A percentile compares a stretch with the other conserved stretches of the same genome.
Conservation (phyloP, 2,797 vertebrate genomes). For the Coregonus ussuriensis region DNA sequence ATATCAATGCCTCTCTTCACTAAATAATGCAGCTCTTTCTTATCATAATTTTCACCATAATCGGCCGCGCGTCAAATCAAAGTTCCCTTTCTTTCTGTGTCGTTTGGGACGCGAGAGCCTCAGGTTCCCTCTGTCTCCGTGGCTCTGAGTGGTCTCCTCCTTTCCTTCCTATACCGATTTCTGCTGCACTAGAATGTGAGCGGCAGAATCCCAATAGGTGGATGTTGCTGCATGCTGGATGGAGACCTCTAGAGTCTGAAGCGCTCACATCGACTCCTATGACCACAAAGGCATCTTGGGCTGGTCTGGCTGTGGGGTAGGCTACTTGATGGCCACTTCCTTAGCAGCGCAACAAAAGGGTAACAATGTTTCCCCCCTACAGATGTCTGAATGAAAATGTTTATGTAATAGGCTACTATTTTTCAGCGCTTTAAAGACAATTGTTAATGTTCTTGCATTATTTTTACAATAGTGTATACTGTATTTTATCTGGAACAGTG, state of each 20-base stretch:
- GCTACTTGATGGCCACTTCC: neutral
- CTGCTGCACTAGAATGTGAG: conserved; percentile 56
- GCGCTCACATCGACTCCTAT: conserved; percentile 48
- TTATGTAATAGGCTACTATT: neutral
- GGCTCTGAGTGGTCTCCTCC: conserved; percentile 45
- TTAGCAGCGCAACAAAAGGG: neutral
- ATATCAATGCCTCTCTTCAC: conserved; percentile 56
- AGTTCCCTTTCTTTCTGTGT: conserved; percentile 69
- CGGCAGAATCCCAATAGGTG: conserved; percentile 57
- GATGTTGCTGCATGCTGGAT: conserved; percentile 76
- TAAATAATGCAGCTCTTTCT: conserved; percentile 50
- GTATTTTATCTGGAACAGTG: neutral
- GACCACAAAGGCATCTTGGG: conserved; percentile 7
- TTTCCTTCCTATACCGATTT: conserved; percentile 38
- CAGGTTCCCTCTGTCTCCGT: conserved; percentile 70
- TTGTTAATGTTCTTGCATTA: neutral
- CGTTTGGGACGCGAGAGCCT: conserved; percentile 74
- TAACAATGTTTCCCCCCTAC: neutral
- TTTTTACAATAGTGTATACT: no score
- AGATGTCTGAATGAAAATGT: neutral
- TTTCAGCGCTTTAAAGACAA: neutral
- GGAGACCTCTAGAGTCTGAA: conserved; percentile 85
- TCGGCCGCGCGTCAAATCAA: conserved; percentile 67
- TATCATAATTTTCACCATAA: conserved; percentile 61
- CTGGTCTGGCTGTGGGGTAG: neutral